Evolutionary conservation across 2,113 vertebrate genomes (phyloP).

Genomic region (Hippocampus zosterae): DNA sequence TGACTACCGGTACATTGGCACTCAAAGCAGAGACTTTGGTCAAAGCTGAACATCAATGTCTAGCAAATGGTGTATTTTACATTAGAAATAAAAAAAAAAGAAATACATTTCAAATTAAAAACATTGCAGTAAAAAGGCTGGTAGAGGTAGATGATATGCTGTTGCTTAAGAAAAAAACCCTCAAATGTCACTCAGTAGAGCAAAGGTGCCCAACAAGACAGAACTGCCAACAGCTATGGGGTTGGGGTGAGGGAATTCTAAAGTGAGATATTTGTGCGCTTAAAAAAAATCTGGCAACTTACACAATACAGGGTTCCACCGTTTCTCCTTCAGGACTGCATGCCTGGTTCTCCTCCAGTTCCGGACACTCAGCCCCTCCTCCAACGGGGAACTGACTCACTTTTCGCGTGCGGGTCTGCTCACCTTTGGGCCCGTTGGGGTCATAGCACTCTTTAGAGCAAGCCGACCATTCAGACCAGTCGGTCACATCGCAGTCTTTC

Average conservation of each 20-base stretch:
- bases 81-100: too few species aligned
- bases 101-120: too few species aligned
- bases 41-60: too few species aligned
- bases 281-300: constrained; percentile 58
- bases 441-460: constrained; percentile 89
- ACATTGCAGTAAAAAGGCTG: too few species aligned
- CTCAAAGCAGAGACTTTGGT: too few species aligned
- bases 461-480: constrained; percentile 88
- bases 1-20: too few species aligned
- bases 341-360: constrained; percentile 81
- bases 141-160: too few species aligned
- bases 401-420: constrained; percentile 74
- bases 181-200: background rate
- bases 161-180: too few species aligned
- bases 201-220: background rate
- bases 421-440: constrained; percentile 75
- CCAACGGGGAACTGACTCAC: constrained; percentile 82
- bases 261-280: background rate
- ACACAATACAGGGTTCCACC: constrained; percentile 80
- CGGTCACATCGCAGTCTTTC: constrained; percentile 85
- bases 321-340: constrained; percentile 80
- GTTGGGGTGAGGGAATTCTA: too few species aligned
- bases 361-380: constrained; percentile 79
- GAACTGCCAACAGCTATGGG: background rate
- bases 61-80: too few species aligned